Conservation (phyloP, 1,140 invertebrate genomes). For the Apis florea region DNA sequence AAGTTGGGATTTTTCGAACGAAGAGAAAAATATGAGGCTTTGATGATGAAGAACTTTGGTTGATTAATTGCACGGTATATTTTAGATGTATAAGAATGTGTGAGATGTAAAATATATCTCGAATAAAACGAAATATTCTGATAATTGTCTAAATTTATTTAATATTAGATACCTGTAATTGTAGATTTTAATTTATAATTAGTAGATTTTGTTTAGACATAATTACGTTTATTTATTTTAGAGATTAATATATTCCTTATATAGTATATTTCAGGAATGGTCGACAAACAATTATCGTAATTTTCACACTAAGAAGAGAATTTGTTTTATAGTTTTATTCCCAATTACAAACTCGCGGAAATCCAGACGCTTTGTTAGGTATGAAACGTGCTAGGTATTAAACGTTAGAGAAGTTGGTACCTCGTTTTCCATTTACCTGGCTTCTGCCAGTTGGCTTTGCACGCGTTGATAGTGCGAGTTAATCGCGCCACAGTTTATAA, state of each 20-base stretch:
- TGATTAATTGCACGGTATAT: no score
- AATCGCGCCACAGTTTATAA: constrained; percentile 58
- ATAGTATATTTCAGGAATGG: background rate
- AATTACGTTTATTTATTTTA: no score
- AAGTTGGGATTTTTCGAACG: no score
- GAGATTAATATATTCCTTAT: no score
- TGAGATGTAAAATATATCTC: background rate
- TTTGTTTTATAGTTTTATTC: constrained; percentile 19
- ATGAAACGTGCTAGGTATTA: constrained; percentile 45
- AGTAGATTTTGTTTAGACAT: no score
- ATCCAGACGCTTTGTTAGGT: constrained; percentile 5
- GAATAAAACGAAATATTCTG: background rate
- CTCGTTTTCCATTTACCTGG: constrained; percentile 24
- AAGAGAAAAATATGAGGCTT: no score
- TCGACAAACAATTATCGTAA: background rate
- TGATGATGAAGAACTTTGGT: no score
- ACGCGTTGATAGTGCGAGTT: constrained; percentile 52
- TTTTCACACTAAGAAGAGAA: background rate
- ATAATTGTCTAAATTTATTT: background rate
- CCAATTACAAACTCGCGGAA: constrained; percentile 68
- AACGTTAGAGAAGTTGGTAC: constrained; percentile 34
- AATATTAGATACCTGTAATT: background rate
- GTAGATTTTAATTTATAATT: no score
- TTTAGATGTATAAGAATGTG: background rate
- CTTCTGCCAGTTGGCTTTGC: background rate